Conservation (phyloP, 1,140 invertebrate species). For the Acromyrmex charruanus region DNA sequence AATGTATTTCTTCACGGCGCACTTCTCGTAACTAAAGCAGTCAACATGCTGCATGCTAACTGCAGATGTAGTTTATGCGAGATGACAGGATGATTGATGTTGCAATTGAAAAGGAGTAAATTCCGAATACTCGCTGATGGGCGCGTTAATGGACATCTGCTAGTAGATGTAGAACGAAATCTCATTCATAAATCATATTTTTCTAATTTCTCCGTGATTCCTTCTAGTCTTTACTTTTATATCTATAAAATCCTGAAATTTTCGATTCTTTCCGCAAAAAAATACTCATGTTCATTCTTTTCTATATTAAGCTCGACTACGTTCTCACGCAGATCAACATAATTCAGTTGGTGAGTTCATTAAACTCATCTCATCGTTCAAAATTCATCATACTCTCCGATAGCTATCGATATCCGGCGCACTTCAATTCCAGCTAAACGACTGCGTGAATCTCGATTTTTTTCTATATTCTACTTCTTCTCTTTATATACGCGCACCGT, state of each 20-base stretch:
- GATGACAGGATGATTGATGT: slow-evolving; percentile 58
- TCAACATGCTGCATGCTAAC: slow-evolving; percentile 1
- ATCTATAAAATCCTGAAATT: slow-evolving; percentile 9
- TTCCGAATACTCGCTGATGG: slow-evolving; percentile 16
- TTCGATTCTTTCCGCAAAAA: neutral
- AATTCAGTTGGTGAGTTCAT: slow-evolving; percentile 18
- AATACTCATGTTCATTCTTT: neutral
- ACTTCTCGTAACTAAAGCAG: slow-evolving; percentile 15
- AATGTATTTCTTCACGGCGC: slow-evolving; percentile 20
- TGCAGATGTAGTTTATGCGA: slow-evolving; percentile 28
- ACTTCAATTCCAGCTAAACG: slow-evolving; percentile 24
- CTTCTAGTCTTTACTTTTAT: neutral
- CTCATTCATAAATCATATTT: slow-evolving; percentile 7
- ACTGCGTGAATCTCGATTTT: neutral
- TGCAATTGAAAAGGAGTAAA: slow-evolving; percentile 47
- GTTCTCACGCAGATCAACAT: slow-evolving; percentile 14
- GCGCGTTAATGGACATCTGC: slow-evolving; percentile 43
- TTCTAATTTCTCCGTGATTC: neutral
- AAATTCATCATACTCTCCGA: slow-evolving; percentile 38
- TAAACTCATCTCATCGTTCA: neutral
- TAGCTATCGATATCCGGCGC: slow-evolving; percentile 23
- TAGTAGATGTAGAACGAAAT: slow-evolving; percentile 7
- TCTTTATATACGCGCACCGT: slow-evolving; percentile 23
- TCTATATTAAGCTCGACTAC: neutral
- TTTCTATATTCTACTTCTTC: slow-evolving; percentile 17